Evolutionary conservation across 2,888 invertebrate species (phyloP).

Genomic region (Melanargia galathea): DNA sequence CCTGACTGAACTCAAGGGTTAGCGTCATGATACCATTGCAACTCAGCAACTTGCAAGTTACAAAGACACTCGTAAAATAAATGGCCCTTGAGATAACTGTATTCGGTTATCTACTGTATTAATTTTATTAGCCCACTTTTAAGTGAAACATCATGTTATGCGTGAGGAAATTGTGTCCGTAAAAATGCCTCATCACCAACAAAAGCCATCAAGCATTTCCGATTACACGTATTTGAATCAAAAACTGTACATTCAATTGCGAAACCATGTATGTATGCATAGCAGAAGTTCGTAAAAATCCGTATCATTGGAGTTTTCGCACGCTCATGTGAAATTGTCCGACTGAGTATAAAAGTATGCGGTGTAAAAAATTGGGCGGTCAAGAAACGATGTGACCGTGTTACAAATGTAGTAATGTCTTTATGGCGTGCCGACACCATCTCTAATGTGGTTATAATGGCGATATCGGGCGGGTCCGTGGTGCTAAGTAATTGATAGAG

Average conservation of each 20-base stretch:
- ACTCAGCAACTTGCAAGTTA: neutral
- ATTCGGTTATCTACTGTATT: too few relatives aligned
- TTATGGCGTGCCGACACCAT: constrained; percentile 72
- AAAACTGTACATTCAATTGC: constrained; percentile 55
- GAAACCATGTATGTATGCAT: constrained; percentile 49
- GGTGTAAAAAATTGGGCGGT: constrained; percentile 73
- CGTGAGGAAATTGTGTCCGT: constrained; percentile 33
- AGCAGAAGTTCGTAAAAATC: constrained; percentile 49
- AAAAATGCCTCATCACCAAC: constrained; percentile 33
- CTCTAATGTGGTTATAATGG: constrained; percentile 79
- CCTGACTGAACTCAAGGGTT: neutral
- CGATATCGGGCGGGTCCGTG: constrained; percentile 65
- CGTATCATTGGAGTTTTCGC: constrained; percentile 61
- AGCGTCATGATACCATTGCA: neutral
- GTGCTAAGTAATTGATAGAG: constrained; percentile 78
- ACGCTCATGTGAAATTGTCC: constrained; percentile 64
- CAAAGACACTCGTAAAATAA: neutral
- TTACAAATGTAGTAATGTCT: constrained; percentile 73
- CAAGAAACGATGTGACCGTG: constrained; percentile 77
- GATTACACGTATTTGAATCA: constrained; percentile 47
- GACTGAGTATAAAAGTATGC: constrained; percentile 55
- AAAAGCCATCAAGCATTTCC: constrained; percentile 42
- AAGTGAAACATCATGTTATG: constrained; percentile 30
- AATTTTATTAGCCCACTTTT: constrained; percentile 21
- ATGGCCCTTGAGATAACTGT: constrained; percentile 15